These are phyloP conservation scores for Aquatica leii DNA, from an alignment of 2,888 invertebrate species.

Conservation along the genomic window DNA sequence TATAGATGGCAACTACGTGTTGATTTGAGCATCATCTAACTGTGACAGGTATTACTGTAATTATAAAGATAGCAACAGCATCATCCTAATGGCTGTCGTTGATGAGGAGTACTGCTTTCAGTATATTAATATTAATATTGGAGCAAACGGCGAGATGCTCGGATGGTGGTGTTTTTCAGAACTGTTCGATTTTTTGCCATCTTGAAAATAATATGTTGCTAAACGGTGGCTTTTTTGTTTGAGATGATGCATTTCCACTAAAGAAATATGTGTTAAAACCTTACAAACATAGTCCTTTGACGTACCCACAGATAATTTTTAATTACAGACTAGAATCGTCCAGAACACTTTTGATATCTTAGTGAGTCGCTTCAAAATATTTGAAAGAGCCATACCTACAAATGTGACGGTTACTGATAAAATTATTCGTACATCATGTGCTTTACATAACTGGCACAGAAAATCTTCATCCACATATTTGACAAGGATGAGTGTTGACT, in stretches of 20 bases:
- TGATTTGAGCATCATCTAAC: neutral
- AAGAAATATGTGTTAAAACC: neutral
- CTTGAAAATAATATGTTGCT: neutral
- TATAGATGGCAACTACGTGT: neutral
- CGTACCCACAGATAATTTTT: no score
- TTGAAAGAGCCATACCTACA: no score
- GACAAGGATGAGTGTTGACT: neutral
- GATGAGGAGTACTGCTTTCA: constrained; percentile 3
- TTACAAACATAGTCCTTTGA: no score
- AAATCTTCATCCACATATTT: neutral
- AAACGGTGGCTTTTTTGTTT: no score
- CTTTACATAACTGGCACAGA: neutral
- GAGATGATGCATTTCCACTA: no score
- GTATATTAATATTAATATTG: constrained; percentile 2
- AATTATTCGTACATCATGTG: neutral
- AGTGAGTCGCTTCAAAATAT: constrained; percentile 3
- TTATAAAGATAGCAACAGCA: constrained; percentile 2
- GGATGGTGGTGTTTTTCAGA: no score
- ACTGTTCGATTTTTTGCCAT: neutral
- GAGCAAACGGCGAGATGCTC: constrained; percentile 3
- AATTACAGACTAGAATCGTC: constrained; percentile 3
- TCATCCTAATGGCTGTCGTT: constrained; percentile 6
- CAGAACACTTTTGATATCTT: neutral
- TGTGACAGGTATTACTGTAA: neutral
- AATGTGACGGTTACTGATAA: constrained; percentile 3